Evolutionary conservation across 2,888 invertebrate genomes (phyloP).

Genomic region (Laspeyria flexula): DNA sequence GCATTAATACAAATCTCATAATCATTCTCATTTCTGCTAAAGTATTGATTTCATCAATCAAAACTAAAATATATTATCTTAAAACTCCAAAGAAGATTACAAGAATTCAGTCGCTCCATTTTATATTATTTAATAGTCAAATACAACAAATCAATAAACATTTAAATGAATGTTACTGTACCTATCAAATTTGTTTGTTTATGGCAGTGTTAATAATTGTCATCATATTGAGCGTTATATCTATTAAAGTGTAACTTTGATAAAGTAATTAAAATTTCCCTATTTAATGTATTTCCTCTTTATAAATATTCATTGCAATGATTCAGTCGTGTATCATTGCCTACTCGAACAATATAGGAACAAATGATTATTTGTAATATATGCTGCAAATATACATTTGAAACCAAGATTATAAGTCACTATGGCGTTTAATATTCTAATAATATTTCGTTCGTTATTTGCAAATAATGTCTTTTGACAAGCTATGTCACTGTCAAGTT

Average conservation of each 20-base stretch:
- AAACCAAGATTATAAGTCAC: constrained; percentile 1
- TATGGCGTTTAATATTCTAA: constrained; percentile 14
- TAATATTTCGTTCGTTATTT: constrained; percentile 40
- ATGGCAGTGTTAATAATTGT: constrained; percentile 37
- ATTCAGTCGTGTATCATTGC: not conserved
- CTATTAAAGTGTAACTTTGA: not conserved
- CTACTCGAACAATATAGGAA: constrained; percentile 8
- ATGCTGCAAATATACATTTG: constrained; percentile 6
- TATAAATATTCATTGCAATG: not conserved
- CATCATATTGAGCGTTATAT: constrained; percentile 36
- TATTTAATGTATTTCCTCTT: not conserved
- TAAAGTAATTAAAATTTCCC: not conserved
- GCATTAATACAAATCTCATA: not conserved
- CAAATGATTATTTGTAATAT: constrained; percentile 5
- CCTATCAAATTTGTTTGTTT: constrained; percentile 14
- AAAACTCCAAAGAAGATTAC: constrained; percentile 26
- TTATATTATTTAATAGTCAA: constrained; percentile 18
- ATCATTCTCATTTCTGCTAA: not conserved
- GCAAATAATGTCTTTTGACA: constrained; percentile 74
- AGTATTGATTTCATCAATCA: constrained; percentile 14
- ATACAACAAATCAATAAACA: constrained; percentile 27
- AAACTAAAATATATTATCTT: constrained; percentile 18
- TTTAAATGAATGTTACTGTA: constrained; percentile 19
- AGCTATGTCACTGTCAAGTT: constrained; percentile 54
- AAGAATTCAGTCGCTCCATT: constrained; percentile 42